Evolutionary conservation across 2,888 invertebrate genomes (phyloP).

Genomic region (Oscheius sp.): DNA sequence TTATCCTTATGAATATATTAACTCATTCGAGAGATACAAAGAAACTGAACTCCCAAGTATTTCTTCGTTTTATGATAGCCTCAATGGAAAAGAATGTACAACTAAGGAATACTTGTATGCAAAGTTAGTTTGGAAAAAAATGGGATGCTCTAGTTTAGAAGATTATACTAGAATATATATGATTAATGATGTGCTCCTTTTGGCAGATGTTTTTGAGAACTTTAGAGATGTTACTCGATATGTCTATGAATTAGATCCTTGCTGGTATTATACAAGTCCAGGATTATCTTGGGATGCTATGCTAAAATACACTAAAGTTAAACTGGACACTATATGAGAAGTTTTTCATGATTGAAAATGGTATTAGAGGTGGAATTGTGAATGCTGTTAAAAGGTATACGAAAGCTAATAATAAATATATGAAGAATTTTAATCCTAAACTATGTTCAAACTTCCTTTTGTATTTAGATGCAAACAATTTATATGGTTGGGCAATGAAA

Average conservation of each 20-base stretch:
- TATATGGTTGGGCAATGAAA: constrained; percentile 59
- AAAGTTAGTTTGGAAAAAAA: constrained; percentile 36
- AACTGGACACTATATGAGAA: constrained; percentile 61
- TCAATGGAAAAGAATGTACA: constrained; percentile 38
- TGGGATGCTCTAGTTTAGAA: not conserved
- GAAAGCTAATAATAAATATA: constrained; percentile 31
- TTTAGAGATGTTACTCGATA: not conserved
- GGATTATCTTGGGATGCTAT: too few species aligned
- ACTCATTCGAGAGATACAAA: constrained; percentile 48
- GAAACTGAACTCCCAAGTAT: constrained; percentile 51
- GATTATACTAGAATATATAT: constrained; percentile 53
- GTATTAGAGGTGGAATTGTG: constrained; percentile 11
- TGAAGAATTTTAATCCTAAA: too few species aligned
- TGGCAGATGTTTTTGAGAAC: not conserved
- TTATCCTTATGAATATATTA: constrained; percentile 67
- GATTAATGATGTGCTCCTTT: not conserved
- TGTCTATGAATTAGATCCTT: too few species aligned
- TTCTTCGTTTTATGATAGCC: constrained; percentile 38
- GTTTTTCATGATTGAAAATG: constrained; percentile 52
- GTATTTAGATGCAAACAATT: too few species aligned
- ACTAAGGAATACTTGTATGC: constrained; percentile 50
- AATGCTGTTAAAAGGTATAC: not conserved
- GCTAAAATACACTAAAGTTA: constrained; percentile 49
- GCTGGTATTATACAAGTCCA: too few species aligned
- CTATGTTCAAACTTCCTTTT: too few species aligned